Percentiles rank a stretch among this genome's conserved stretches.
phyloP scores from a whole-genome alignment of 2,888 invertebrate genomes.

The Myathropa florea region DNA sequence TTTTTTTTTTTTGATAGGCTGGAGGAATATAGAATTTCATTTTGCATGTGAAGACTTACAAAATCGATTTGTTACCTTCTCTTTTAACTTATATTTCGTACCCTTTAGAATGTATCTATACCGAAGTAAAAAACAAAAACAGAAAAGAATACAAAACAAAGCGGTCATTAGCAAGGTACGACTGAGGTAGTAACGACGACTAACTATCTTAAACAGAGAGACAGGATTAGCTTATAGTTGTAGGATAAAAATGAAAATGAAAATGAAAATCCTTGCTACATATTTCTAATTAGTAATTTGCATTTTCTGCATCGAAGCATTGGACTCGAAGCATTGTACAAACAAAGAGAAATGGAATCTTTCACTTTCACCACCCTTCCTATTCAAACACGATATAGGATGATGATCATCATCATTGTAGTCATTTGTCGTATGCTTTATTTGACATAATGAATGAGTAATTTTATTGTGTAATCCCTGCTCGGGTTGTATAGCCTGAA shows the following conservation, averaged over 20 bases:
- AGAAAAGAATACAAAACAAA: not conserved
- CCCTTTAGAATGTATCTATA: not conserved
- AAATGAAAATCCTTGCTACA: not conserved
- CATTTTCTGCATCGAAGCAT: not conserved
- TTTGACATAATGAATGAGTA: constrained; percentile 70
- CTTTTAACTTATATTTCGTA: not conserved
- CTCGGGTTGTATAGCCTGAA: constrained; percentile 28
- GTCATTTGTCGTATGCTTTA: constrained; percentile 67
- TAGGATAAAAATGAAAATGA: not conserved
- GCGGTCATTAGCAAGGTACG: not conserved
- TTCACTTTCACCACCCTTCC: not conserved
- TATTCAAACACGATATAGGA: not conserved
- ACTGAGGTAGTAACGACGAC: not conserved
- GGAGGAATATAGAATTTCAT: not conserved
- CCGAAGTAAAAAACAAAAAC: constrained; percentile 5
- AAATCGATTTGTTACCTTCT: not conserved
- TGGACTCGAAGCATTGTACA: not conserved
- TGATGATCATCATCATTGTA: constrained; percentile 6
- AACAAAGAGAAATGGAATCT: not conserved
- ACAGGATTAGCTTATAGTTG: not conserved
- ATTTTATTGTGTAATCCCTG: constrained; percentile 66
- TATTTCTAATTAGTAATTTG: not conserved
- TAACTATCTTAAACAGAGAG: not conserved
- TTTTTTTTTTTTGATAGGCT: not conserved
- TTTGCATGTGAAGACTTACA: not conserved